Conservation (phyloP, 2,797 vertebrate species). For the Strix occidentalis region DNA sequence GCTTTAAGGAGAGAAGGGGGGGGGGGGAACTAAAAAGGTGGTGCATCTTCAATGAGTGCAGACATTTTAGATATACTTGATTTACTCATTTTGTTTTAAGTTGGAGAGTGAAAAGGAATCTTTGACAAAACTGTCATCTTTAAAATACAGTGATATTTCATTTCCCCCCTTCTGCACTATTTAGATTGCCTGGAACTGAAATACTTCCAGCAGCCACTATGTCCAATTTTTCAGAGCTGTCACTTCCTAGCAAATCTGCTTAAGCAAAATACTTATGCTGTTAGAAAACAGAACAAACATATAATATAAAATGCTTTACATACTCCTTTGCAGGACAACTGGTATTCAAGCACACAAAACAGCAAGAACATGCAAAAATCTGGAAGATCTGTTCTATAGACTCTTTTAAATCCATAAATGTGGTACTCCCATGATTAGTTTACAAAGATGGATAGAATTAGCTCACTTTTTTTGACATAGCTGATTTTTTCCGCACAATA, state of each 20-base stretch:
- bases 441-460: conserved; percentile 34
- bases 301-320: conserved; percentile 49
- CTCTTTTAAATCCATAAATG: conserved; percentile 22
- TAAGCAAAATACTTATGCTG: conserved; percentile 75
- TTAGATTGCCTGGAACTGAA: conserved; percentile 75
- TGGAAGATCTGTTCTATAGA: conserved; percentile 36
- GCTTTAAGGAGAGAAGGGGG: not conserved
- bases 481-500: not conserved
- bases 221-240: conserved; percentile 89
- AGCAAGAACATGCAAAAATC: conserved; percentile 42
- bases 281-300: conserved; percentile 72
- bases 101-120: conserved; percentile 63
- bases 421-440: conserved; percentile 10
- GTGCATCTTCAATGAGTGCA: not conserved
- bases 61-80: conserved; percentile 56
- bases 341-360: conserved; percentile 29
- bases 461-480: not conserved
- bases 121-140: conserved; percentile 77
- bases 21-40: not conserved
- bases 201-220: conserved; percentile 81
- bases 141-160: conserved; percentile 76
- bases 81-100: conserved; percentile 73
- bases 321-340: conserved; percentile 36
- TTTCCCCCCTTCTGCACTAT: conserved; percentile 66
- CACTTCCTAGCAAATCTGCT: conserved; percentile 79